These are phyloP conservation scores for Leptobrachium ailaonicum DNA, from an alignment of 2,113 vertebrate species.

Conservation along the genomic window DNA sequence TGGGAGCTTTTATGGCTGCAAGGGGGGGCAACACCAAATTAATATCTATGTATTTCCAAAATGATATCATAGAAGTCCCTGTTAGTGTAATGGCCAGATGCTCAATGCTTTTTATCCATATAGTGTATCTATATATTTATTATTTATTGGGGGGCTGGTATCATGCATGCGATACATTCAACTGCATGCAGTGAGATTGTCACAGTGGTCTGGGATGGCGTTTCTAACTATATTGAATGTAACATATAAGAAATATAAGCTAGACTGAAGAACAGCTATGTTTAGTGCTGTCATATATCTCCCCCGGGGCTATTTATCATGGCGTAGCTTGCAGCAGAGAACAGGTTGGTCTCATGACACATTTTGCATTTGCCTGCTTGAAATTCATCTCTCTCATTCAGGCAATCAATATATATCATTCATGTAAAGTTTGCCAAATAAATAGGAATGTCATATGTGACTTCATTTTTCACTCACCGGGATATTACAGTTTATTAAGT, in stretches of 20 bases:
- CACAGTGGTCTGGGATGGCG: not conserved
- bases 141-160: no score
- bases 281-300: conserved; percentile 27
- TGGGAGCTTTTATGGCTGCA: no score
- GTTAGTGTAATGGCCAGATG: no score
- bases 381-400: conserved; percentile 23
- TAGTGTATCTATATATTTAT: no score
- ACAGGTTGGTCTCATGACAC: not conserved
- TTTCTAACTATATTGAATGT: not conserved
- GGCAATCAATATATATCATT: conserved; percentile 15
- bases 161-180: no score
- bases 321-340: not conserved
- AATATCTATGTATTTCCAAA: no score
- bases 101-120: no score
- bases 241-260: conserved; percentile 4
- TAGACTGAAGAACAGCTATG: conserved; percentile 9
- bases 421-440: conserved; percentile 9
- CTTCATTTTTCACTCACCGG: not conserved
- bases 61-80: no score
- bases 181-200: no score
- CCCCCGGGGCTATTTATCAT: not conserved
- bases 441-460: not conserved
- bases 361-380: conserved; percentile 10
- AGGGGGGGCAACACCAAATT: no score
- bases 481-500: not conserved